Percentiles rank a stretch among this genome's conserved stretches.
Evolutionary conservation across 2,797 vertebrate species (phyloP).

Genomic region (Chrysocyon brachyurus): DNA sequence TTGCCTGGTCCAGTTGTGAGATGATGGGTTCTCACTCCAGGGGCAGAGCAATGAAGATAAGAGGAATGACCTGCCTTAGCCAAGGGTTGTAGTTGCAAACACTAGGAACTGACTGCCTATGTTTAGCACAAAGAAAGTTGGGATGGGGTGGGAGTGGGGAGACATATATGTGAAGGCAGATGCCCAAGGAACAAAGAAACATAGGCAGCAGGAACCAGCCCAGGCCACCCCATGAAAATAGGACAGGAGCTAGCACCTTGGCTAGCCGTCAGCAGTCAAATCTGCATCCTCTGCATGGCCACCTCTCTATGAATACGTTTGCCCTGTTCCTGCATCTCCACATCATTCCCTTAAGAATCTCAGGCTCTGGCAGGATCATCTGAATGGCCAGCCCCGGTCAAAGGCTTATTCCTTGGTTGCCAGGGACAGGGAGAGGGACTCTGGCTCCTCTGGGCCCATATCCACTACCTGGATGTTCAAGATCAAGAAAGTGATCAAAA

Average conservation of each 20-base stretch:
- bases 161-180: neutral
- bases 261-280: neutral
- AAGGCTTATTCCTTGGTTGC: neutral
- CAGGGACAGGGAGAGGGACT: too few relatives aligned
- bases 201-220: neutral
- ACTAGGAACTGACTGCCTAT: neutral
- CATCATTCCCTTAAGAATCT: neutral
- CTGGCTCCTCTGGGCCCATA: neutral
- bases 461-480: neutral
- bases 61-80: neutral
- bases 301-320: neutral
- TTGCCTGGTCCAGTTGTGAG: neutral
- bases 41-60: neutral
- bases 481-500: neutral
- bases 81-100: neutral
- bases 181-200: neutral
- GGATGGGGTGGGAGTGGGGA: fast-evolving
- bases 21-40: neutral
- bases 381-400: neutral
- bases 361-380: neutral
- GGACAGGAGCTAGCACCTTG: neutral
- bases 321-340: neutral
- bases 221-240: neutral
- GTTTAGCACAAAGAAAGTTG: neutral
- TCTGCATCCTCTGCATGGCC: neutral